These are phyloP conservation scores for Amphiura filiformis DNA, from an alignment of 35 echinoderm and acorn worm species.

Conservation along the genomic window DNA sequence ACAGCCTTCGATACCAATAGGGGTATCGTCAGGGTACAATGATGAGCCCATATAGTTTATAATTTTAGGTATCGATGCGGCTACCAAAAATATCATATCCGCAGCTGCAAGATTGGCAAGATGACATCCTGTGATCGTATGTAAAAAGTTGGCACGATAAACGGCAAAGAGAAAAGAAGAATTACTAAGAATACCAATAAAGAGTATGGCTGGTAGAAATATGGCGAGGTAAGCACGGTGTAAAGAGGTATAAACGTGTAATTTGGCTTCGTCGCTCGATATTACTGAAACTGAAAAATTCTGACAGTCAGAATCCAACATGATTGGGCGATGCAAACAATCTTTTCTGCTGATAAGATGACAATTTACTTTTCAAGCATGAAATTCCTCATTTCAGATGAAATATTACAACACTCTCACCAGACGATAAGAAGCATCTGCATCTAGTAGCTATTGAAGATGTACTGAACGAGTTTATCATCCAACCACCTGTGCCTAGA, in stretches of 20 bases:
- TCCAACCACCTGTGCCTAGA: no score
- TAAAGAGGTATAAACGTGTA: background rate
- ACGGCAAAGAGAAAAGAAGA: constrained; percentile 56
- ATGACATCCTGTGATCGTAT: constrained; percentile 50
- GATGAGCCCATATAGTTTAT: constrained; percentile 35
- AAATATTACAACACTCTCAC: no score
- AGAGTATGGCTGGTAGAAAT: constrained; percentile 32
- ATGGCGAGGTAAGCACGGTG: background rate
- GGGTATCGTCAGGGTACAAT: constrained; percentile 29
- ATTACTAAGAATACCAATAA: constrained; percentile 46
- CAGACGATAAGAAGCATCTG: no score
- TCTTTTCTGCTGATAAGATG: no score
- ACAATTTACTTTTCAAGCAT: no score
- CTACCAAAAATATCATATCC: constrained; percentile 48
- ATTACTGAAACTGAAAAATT: background rate
- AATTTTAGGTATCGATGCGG: constrained; percentile 40
- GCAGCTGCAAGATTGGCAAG: constrained; percentile 55
- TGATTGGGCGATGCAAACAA: no score
- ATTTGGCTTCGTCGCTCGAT: background rate
- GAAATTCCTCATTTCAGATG: no score
- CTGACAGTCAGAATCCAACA: background rate
- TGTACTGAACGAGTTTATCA: no score
- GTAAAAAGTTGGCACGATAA: constrained; percentile 29
- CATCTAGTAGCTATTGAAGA: no score
- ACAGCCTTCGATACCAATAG: constrained; percentile 46